A percentile compares a stretch with the other conserved stretches of the same genome.
Conservation (phyloP, 2,888 invertebrate species). For the Callinectes sapidus region DNA sequence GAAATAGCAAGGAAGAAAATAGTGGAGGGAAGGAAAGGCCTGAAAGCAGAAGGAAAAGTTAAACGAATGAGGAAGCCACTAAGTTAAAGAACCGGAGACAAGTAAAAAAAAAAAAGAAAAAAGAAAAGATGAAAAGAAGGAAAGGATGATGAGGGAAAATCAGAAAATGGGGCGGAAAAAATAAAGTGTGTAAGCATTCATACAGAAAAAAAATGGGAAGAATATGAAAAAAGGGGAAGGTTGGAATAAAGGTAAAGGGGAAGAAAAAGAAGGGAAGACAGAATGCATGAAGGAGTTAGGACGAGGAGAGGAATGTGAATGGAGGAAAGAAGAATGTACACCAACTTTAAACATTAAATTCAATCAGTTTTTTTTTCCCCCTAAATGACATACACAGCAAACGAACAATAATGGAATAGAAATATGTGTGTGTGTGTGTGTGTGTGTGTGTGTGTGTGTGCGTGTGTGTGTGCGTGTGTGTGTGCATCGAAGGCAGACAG, state of each 20-base stretch:
- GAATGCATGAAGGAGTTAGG: background rate
- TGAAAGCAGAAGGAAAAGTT: background rate
- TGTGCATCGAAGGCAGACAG: background rate
- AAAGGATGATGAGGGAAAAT: background rate
- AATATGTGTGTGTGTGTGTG: constrained; percentile 18
- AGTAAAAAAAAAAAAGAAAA: background rate
- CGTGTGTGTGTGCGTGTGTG: constrained; percentile 12
- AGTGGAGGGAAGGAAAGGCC: background rate
- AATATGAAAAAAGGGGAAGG: background rate
- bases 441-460: constrained; percentile 35
- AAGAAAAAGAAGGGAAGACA: background rate
- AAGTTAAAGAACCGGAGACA: background rate
- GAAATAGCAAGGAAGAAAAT: background rate
- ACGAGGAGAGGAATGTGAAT: background rate
- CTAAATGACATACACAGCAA: background rate
- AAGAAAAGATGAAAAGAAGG: background rate
- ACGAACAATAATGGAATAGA: background rate
- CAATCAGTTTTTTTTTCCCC: background rate
- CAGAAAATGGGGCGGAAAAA: background rate
- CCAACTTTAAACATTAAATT: background rate
- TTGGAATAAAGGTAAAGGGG: background rate
- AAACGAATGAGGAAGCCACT: background rate
- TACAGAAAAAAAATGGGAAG: background rate
- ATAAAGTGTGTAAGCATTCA: background rate
- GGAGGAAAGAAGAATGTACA: background rate